Evolutionary conservation across 37 sponge, comb jelly and placozoan species (phyloP), one percentile per base, ranked within the genome.

Genomic region (Chondrilla cf. caribensis): DNA sequence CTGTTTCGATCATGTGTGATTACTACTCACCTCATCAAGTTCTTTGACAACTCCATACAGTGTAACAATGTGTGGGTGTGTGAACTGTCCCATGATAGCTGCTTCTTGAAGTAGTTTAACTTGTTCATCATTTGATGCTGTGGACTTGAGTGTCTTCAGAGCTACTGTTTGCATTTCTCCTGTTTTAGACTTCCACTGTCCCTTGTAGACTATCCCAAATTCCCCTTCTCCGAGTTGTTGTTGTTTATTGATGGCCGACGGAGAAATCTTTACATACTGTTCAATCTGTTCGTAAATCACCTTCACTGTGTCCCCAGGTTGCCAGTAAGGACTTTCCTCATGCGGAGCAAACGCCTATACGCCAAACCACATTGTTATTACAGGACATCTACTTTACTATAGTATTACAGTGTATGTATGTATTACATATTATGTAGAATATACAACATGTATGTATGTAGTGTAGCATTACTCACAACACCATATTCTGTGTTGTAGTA

Each of bases 61-160:
- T 73, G 15, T 73, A 43, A 73, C 76, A 43, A 73, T 73, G 76
- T 73, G 76, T 37, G 76, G 76, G 14, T 73, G 76, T 41, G 15
- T 42, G 25, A 73, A 73, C 76, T 73, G 76, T 40, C 76, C 76
- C 76, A 73, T 73, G 25, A 42, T 73, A n/a, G 44, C 76, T 73
- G 76, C 76, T 38, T 73, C 76, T 73, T 40, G 76, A 39, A 73
- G 76, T 41, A 73, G 44, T 39, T 73, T 73, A 31, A 73, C 2
- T 37, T 25, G 38, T 38, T 73, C 43, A 37, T 73, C 76, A n/a
- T 73, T 37, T 73, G 76, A 43, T 3, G 76, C 76, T 43, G 76
- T 39, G 18, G 41, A 18, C 43, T 73, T 73, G 44, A 73, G 44
- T 38, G 44, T 38, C 76, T 73, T 73, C 44, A 73, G 44, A 25